Evolutionary conservation across 2,797 vertebrate genomes (phyloP), one percentile per base, ranked within the genome.

Genomic region (Lycodopsis pacificus): DNA sequence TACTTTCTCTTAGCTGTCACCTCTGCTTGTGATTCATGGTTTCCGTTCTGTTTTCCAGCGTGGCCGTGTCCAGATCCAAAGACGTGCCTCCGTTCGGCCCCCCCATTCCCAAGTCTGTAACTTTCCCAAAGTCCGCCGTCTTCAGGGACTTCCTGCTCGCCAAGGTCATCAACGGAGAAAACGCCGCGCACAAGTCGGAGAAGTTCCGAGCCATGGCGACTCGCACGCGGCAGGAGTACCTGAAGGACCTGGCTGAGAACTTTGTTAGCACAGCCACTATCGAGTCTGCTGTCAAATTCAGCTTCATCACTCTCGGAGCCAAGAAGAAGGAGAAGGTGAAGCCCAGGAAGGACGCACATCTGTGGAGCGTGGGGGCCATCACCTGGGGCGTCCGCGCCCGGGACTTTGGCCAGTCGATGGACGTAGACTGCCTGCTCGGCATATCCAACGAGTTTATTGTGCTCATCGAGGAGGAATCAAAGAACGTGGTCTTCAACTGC

Each of bases 81-180:
- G 98, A 99, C 40, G 98, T 99, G 71, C 98, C 98, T 76, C 95
- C 97, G 0, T 99, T 99, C 1, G 98, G 98, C 14, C 98, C 98
- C 53, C 98, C 98, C 1, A 99, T 99, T 84, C 98, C 98, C 80
- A 99, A 99, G 94, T 97, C 96, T 68, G 98, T 99, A 72, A 99
- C 98, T 79, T 99, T 99, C 86, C 98, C 98, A 57, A 99, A 99
- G 89, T 99, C 98, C 0, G 98, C 98, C 0, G 98, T 99, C 78
- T 99, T 99, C 92, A 96, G 98, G 97, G 98, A 99, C 97, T 99
- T 99, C 93, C 96, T 99, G 36, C 94, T 99, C 69, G 98, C 98
- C 81, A 99, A 99, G 95, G 98, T 99, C 71, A 99, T 99, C 92
- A 99, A 99, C 13, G 98, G 97, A 25, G 98, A 99, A 90, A 99